phyloP scores from a whole-genome alignment of 2,797 vertebrate genomes.

The Sciurus vulgaris region DNA sequence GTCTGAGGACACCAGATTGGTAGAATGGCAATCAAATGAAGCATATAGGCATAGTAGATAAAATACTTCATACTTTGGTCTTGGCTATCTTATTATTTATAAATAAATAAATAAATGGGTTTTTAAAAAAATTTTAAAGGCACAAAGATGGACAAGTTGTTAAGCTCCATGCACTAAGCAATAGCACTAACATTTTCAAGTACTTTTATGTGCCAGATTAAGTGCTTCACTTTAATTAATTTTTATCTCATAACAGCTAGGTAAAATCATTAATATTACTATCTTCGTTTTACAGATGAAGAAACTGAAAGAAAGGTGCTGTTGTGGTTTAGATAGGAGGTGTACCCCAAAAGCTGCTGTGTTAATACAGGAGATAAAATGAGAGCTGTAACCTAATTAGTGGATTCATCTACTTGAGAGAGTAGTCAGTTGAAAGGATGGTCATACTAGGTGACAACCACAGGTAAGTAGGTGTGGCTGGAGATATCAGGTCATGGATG shows the following conservation, averaged over 20 bases:
- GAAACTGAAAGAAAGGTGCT: neutral
- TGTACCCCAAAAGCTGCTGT: too few species aligned
- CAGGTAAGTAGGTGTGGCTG: too few species aligned
- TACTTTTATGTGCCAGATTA: neutral
- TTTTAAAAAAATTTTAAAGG: neutral
- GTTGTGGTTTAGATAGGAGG: too few species aligned
- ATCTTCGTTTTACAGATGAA: constrained; percentile 2
- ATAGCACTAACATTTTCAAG: neutral
- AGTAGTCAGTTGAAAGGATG: too few species aligned
- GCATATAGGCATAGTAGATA: neutral
- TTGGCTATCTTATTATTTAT: neutral
- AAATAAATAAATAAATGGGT: neutral
- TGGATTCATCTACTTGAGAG: too few species aligned
- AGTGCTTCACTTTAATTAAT: neutral
- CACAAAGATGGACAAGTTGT: neutral
- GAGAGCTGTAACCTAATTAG: too few species aligned
- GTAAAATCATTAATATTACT: neutral
- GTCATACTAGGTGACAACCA: too few species aligned
- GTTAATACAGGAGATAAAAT: too few species aligned
- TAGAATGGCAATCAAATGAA: neutral
- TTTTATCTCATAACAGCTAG: neutral
- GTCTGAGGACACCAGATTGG: neutral
- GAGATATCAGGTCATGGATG: too few species aligned
- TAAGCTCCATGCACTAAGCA: neutral
- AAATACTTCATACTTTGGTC: neutral